Evolutionary conservation across 1,140 invertebrate species (phyloP).

Genomic region (Melipona quadrifasciata): DNA sequence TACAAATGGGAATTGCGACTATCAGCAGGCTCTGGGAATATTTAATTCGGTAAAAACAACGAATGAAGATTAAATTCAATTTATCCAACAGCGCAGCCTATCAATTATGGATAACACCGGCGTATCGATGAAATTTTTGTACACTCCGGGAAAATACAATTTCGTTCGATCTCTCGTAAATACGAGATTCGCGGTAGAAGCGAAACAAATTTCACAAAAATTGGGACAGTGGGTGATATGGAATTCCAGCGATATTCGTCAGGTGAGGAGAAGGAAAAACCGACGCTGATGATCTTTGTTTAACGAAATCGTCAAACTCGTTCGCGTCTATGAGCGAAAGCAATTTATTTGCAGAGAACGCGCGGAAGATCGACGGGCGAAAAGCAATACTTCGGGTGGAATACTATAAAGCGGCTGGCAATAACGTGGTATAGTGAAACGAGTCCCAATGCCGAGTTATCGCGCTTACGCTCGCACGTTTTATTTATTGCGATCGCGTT

Average conservation of each 20-base stretch:
- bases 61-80: constrained; percentile 7
- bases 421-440: constrained; percentile 19
- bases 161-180: not conserved
- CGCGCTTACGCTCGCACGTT: constrained; percentile 34
- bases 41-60: constrained; percentile 23
- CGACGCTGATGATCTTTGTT: not conserved
- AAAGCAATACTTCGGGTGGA: not conserved
- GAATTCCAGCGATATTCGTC: not conserved
- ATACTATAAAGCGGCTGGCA: not conserved
- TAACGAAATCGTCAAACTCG: not conserved
- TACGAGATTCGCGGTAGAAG: not conserved
- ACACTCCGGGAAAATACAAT: not conserved
- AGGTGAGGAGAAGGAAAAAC: not conserved
- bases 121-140: not conserved
- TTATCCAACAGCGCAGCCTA: not conserved
- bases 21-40: not conserved
- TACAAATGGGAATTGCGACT: constrained; percentile 16
- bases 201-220: constrained; percentile 14
- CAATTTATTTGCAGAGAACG: not conserved
- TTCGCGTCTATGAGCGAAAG: not conserved
- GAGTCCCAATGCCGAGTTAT: constrained; percentile 22
- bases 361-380: not conserved
- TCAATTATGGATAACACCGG: not conserved
- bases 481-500: constrained; percentile 39
- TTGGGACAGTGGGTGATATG: too few species aligned